A percentile compares a stretch with the other conserved stretches of the same genome.
These are phyloP conservation scores for Oconnorella tubifera DNA, from an alignment of 2,888 invertebrate genomes.

Conservation along the genomic window DNA sequence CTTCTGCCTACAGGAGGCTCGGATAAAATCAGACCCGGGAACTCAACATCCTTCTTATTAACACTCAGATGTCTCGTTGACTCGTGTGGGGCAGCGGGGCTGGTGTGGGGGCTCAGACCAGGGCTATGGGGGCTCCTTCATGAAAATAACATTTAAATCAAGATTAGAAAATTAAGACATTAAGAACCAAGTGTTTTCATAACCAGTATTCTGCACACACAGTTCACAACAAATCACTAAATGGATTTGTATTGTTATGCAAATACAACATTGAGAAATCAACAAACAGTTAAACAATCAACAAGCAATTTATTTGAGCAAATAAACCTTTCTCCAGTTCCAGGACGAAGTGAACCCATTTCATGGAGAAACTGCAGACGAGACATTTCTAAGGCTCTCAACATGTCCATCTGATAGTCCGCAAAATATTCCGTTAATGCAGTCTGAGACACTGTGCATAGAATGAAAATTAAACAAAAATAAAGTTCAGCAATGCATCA, in stretches of 20 bases:
- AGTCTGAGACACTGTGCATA: background rate
- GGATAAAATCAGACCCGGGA: slow-evolving; percentile 11
- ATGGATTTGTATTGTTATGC: too few species aligned
- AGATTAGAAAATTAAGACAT: too few species aligned
- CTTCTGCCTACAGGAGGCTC: slow-evolving; percentile 18
- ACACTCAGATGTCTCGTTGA: background rate
- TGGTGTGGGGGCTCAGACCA: slow-evolving; percentile 13
- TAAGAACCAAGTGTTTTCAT: too few species aligned
- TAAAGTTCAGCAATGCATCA: too few species aligned
- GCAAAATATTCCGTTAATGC: slow-evolving; percentile 36
- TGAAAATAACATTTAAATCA: background rate
- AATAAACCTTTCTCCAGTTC: slow-evolving; percentile 30
- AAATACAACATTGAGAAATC: too few species aligned
- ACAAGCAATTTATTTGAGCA: background rate
- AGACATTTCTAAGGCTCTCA: slow-evolving; percentile 68
- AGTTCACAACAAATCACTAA: too few species aligned
- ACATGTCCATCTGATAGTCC: slow-evolving; percentile 62
- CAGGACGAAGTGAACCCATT: slow-evolving; percentile 47
- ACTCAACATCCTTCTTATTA: background rate
- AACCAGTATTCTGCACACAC: too few species aligned
- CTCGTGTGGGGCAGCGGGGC: slow-evolving; percentile 4
- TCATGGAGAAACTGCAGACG: slow-evolving; percentile 67
- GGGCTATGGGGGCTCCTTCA: slow-evolving; percentile 27
- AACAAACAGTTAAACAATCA: background rate
- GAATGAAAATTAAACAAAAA: too few species aligned